Evolutionary conservation across 2,797 vertebrate genomes (phyloP), one percentile per base, ranked within the genome.

Genomic region (Rhinogobio ventralis): DNA sequence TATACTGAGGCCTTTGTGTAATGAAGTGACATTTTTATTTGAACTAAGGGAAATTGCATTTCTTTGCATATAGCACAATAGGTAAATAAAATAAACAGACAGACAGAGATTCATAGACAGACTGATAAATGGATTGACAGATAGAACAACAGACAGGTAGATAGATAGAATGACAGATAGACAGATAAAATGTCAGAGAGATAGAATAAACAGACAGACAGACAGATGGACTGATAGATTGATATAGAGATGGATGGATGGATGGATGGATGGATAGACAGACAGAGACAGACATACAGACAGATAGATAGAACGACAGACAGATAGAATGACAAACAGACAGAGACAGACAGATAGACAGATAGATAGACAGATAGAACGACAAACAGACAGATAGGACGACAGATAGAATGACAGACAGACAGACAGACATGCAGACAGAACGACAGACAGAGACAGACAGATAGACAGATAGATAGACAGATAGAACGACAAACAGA

Each of bases 401-500:
- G 30, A 33, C 5, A 67, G 28, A 33, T 4, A 67, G 62, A 39
- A 13, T 0, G 5, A 4, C 7, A 19, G 28, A 33, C 2, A 5
- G 17, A 68, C 7, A 23, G 66, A 68, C 0, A 20, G 2, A 23
- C 0, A 39, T 1, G 23, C 1, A 68, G 66, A 67, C 1, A 67
- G 6, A 67, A 0, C 3, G 19, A 67, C 1, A 67, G 1, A 33
- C 0, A 33, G 64, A 67, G 1, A 33, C 0, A 33, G 64, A 67
- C 14, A 67, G 28, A 67, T 0, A 17, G 5, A 36, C 0, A 7
- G 30, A 6, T 0, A 33, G 14, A n/a, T n/a, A n/a, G n/a, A 19
- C 5, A 39, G 1, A 42, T 42, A 39, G 39, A 39, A 39, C 7
- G 8, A 68, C 17, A 68, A 30, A 67, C 6, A 30, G 3, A 33